phyloP scores from a whole-genome alignment of 2,888 invertebrate genomes.

The Ommatoiulus sabulosus region DNA sequence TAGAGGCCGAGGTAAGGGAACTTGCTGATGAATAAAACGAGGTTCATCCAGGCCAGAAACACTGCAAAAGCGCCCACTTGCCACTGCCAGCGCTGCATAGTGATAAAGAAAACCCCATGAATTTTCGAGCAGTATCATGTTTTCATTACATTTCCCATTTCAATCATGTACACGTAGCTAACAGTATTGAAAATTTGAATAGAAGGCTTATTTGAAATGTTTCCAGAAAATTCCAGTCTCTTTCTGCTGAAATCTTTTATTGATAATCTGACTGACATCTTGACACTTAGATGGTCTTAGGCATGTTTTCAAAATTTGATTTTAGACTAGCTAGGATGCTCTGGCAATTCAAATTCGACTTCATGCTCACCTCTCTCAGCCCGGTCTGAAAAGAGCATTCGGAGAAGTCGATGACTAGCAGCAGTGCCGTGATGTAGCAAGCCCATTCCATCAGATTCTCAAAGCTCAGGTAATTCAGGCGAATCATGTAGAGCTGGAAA shows the following conservation, averaged over 20 bases:
- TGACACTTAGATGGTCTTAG: too few species aligned
- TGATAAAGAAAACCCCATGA: neutral
- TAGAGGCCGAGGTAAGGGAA: constrained; percentile 67
- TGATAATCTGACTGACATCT: too few species aligned
- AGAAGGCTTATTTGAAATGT: too few species aligned
- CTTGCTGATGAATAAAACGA: constrained; percentile 67
- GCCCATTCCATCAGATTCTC: constrained; percentile 70
- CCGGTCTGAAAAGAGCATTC: constrained; percentile 67
- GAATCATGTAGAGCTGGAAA: constrained; percentile 68
- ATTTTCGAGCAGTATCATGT: too few species aligned
- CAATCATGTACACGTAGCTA: too few species aligned
- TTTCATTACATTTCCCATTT: too few species aligned
- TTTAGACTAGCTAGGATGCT: too few species aligned
- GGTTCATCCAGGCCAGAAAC: constrained; percentile 69
- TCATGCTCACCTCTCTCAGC: constrained; percentile 65
- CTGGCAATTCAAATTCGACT: neutral
- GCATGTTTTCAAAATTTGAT: too few species aligned
- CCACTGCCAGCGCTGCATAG: constrained; percentile 69
- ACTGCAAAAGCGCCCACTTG: constrained; percentile 69
- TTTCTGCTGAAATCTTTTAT: too few species aligned
- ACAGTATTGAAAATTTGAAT: too few species aligned
- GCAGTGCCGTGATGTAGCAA: constrained; percentile 69
- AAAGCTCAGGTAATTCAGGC: constrained; percentile 68
- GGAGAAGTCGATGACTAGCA: constrained; percentile 69
- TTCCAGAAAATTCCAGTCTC: too few species aligned